Percentiles rank a stretch among this genome's conserved stretches.
Evolutionary conservation across 92 coral and sea anemone genomes (phyloP).

Genomic region (Galaxea fascicularis): DNA sequence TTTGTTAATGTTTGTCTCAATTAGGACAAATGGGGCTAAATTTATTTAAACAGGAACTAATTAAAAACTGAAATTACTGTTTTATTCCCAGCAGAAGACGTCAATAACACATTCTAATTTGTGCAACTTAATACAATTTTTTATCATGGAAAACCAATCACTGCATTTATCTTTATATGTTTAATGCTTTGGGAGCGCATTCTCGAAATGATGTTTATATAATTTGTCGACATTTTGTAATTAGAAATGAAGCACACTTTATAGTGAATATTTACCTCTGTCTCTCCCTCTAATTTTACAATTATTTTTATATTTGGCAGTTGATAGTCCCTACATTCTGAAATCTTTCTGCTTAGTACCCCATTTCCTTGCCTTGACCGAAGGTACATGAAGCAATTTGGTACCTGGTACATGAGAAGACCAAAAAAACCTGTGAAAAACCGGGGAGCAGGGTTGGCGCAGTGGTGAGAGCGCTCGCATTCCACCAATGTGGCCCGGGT

Average conservation of each 20-base stretch:
- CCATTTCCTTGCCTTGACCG: background rate
- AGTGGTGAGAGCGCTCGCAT: too few species aligned
- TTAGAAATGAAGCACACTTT: too few species aligned
- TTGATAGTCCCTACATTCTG: too few species aligned
- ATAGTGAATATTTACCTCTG: too few species aligned
- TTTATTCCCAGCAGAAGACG: background rate
- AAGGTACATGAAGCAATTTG: background rate
- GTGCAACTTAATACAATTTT: background rate
- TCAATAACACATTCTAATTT: background rate
- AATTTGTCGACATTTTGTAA: too few species aligned
- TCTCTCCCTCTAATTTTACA: background rate
- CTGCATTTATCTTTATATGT: too few species aligned
- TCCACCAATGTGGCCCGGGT: too few species aligned
- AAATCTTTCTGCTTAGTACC: background rate
- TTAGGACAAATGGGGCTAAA: background rate
- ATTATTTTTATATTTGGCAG: background rate
- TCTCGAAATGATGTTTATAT: too few species aligned
- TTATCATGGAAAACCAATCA: background rate
- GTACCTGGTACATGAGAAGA: background rate
- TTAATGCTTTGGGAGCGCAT: too few species aligned
- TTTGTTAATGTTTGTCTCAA: background rate
- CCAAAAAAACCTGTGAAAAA: background rate
- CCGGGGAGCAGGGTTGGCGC: too few species aligned
- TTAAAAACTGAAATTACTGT: conserved; percentile 6
- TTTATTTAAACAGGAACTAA: conserved; percentile 12